Evolutionary conservation across 2,888 invertebrate genomes (phyloP), one percentile per base, ranked within the genome.

Genomic region (Drosophila dives): DNA sequence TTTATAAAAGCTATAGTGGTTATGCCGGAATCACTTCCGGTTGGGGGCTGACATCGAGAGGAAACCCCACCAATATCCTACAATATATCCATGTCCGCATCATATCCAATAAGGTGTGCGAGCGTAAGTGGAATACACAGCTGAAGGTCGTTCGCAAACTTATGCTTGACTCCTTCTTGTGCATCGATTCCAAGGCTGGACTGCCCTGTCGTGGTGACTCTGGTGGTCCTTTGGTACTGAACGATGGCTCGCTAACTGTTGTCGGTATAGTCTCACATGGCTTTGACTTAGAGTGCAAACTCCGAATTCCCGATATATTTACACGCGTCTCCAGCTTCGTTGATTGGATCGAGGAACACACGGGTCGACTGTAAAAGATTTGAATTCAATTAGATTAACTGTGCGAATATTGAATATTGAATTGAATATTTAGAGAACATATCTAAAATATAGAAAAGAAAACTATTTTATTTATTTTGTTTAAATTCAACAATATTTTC

Each of bases 191-290:
- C 10, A 50, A 10, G 0, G 17, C 3, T 0, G 79, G 82, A 1
- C 11, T 73, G 32, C 79, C 89, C 0, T 84, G 89, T 50, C 26
- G 7, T 1, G 84, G 84, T 1, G 84, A 84, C 17, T 84, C 89
- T 2, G 89, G 84, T 2, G 79, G 84, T 1, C 87, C 87, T 0
- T 40, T 84, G 8, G 66, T 89, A 0, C 58, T 84, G 3, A 33
- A 53, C n/a, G 82, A 83, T 56, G 63, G 59, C 15, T 60, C 72
- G 0, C 33, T 11, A 4, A 81, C 78, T 6, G 2, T 89, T 5
- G 76, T 84, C 17, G 83, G 83, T 0, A 38, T 84, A n/a, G 85
- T 84, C 1, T 89, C 83, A 0, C 82, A 86, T 29, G 87, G 89
- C 0, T 75, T 17, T n/a, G 75, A 72, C 58, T 7, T 0, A 0